phyloP scores from a whole-genome alignment of 1,140 invertebrate species.

The Hycleus phaleratus region DNA sequence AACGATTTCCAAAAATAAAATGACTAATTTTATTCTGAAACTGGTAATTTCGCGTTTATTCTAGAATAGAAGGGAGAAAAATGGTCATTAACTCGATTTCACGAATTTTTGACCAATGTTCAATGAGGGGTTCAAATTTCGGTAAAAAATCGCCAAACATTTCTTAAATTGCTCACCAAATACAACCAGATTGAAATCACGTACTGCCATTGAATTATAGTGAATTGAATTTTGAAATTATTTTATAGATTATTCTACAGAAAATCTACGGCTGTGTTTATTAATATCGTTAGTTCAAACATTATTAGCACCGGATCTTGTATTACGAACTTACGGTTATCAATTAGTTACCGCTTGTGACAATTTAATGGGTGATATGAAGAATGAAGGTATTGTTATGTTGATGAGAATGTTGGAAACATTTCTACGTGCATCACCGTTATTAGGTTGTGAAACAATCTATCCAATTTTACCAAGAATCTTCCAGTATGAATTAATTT shows the following conservation, averaged over 20 bases:
- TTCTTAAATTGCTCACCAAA: no score
- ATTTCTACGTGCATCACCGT: constrained; percentile 57
- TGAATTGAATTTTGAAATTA: no score
- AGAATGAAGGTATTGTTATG: constrained; percentile 67
- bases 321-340: constrained; percentile 63
- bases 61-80: no score
- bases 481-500: constrained; percentile 50
- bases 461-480: constrained; percentile 57
- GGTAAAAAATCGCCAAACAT: no score
- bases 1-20: no score
- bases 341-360: constrained; percentile 59
- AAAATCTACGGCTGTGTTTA: constrained; percentile 69
- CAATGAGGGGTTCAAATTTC: no score
- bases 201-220: no score
- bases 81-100: no score
- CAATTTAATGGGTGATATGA: constrained; percentile 67
- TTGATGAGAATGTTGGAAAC: constrained; percentile 67
- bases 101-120: no score
- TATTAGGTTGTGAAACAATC: constrained; percentile 55
- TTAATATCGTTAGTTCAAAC: constrained; percentile 78
- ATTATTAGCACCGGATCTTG: constrained; percentile 70
- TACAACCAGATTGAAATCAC: no score
- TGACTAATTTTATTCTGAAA: no score
- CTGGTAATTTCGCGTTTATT: no score
- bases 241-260: constrained; percentile 64